A percentile compares a stretch with the other conserved stretches of the same genome.
These are phyloP conservation scores for Iphiclides podalirius DNA, from an alignment of 2,888 invertebrate genomes.

Conservation along the genomic window DNA sequence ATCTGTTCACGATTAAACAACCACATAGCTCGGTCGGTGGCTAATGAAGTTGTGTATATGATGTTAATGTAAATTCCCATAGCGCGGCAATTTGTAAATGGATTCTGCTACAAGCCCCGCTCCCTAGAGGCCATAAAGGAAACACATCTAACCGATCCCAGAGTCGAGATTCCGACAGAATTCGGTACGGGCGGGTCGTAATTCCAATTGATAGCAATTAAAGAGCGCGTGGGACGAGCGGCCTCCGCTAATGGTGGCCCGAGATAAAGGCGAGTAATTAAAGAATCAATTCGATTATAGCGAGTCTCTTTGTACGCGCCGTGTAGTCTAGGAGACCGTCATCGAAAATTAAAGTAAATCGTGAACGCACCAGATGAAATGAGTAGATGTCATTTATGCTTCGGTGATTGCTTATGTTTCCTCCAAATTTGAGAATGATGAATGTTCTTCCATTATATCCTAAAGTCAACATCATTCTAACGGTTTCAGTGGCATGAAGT, in stretches of 20 bases:
- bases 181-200: conserved; percentile 23
- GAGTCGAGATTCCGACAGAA: conserved; percentile 27
- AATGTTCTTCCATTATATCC: too few species aligned
- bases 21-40: neutral
- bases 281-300: conserved; percentile 68
- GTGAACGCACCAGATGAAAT: too few species aligned
- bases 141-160: conserved; percentile 30
- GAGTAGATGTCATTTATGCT: too few species aligned
- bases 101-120: conserved; percentile 1
- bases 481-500: too few species aligned
- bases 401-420: too few species aligned
- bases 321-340: conserved; percentile 35
- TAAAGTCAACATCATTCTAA: too few species aligned
- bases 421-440: too few species aligned
- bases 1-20: neutral
- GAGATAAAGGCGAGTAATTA: conserved; percentile 66
- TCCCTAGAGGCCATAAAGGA: conserved; percentile 22
- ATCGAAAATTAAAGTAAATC: too few species aligned
- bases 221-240: conserved; percentile 46
- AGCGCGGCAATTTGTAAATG: neutral
- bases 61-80: too few species aligned
- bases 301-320: conserved; percentile 48
- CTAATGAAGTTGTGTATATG: conserved; percentile 1
- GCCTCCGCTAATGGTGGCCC: conserved; percentile 53
- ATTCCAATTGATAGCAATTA: conserved; percentile 43